These are phyloP conservation scores for Cordilura impudica DNA, from an alignment of 2,888 invertebrate genomes.

Conservation along the genomic window DNA sequence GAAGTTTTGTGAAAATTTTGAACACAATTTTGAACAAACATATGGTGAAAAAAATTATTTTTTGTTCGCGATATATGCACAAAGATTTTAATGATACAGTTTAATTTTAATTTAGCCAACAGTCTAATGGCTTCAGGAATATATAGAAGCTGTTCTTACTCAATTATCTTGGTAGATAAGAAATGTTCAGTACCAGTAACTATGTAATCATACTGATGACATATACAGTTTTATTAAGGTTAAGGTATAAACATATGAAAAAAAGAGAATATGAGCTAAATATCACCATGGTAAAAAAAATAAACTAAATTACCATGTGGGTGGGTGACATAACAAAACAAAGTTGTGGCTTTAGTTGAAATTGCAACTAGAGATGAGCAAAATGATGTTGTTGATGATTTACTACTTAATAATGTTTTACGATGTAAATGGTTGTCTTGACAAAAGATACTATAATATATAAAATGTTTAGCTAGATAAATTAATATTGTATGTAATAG, in stretches of 20 bases:
- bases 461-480: too few relatives aligned
- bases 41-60: too few relatives aligned
- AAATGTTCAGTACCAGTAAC: background rate
- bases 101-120: background rate
- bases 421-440: background rate
- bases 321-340: background rate
- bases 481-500: too few relatives aligned
- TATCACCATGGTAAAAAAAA: background rate
- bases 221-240: conserved; percentile 39
- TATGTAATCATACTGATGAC: conserved; percentile 41
- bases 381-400: conserved; percentile 9
- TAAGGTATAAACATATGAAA: conserved; percentile 5
- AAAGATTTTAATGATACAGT: too few relatives aligned
- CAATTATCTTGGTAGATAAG: background rate
- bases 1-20: too few relatives aligned
- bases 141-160: background rate
- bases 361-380: too few relatives aligned
- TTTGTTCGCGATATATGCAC: too few relatives aligned
- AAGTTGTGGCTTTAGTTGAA: background rate
- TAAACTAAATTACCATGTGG: background rate
- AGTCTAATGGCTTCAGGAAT: background rate
- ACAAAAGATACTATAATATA: background rate
- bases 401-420: conserved; percentile 15
- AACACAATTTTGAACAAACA: too few relatives aligned
- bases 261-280: background rate